A percentile compares a stretch with the other conserved stretches of the same genome.
These are phyloP conservation scores for Microplitis mediator DNA, from an alignment of 1,140 invertebrate species.

Conservation along the genomic window DNA sequence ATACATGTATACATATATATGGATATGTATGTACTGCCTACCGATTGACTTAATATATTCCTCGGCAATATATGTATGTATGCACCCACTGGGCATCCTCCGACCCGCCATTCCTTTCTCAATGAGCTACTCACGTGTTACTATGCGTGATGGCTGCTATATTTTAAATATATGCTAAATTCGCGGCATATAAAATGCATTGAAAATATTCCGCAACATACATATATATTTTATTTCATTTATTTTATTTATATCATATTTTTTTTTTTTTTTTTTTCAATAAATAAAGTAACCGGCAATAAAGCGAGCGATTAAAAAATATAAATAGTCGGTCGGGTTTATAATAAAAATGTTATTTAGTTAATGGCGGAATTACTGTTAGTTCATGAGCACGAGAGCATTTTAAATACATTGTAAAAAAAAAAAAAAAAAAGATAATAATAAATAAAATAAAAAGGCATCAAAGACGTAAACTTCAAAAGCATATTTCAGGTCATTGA, in stretches of 20 bases:
- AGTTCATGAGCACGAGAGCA: background rate
- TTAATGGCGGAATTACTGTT: background rate
- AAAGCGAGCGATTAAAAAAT: too few relatives aligned
- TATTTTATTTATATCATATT: too few relatives aligned
- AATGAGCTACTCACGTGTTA: background rate
- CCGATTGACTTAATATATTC: slow-evolving; percentile 17
- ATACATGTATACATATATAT: background rate
- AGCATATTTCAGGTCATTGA: slow-evolving; percentile 14
- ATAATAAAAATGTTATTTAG: background rate
- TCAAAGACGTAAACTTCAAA: slow-evolving; percentile 9
- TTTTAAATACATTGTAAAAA: background rate
- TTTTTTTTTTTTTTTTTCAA: too few relatives aligned
- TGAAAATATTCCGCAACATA: too few relatives aligned
- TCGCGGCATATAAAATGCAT: too few relatives aligned
- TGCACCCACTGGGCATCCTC: background rate
- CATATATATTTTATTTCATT: too few relatives aligned
- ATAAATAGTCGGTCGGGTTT: too few relatives aligned
- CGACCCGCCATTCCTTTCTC: background rate
- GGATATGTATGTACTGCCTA: background rate
- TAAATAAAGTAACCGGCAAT: too few relatives aligned
- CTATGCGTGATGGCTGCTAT: background rate
- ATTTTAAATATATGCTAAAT: too few relatives aligned
- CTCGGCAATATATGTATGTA: slow-evolving; percentile 21
- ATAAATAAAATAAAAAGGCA: background rate
- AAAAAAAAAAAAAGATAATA: background rate